These are phyloP conservation scores for Toxotes chatareus DNA, from an alignment of 2,113 vertebrate species.

Conservation along the genomic window DNA sequence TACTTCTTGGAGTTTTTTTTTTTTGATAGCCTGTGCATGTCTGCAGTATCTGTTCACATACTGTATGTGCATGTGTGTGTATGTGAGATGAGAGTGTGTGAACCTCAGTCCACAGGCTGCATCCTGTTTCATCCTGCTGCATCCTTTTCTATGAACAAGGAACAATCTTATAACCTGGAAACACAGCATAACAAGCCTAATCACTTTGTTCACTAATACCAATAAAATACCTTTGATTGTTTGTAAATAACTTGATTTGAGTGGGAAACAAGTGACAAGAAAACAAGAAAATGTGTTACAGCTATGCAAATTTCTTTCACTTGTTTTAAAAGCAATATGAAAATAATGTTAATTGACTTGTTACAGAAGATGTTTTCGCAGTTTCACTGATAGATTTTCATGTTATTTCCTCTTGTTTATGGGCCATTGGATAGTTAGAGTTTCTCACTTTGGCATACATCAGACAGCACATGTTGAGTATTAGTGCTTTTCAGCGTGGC, in stretches of 20 bases:
- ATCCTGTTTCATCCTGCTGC: background rate
- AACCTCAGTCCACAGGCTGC: conserved; percentile 20
- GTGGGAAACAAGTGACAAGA: background rate
- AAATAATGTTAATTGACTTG: background rate
- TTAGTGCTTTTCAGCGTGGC: conserved; percentile 62
- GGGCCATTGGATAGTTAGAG: conserved; percentile 1
- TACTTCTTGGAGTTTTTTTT: conserved; percentile 11
- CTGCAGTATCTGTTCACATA: background rate
- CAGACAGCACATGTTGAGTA: conserved; percentile 68
- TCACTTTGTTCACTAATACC: background rate
- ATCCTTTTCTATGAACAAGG: background rate
- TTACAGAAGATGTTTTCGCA: background rate
- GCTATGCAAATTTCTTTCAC: background rate
- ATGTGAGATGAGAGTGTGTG: too few relatives aligned
- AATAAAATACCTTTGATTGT: background rate
- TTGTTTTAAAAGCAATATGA: background rate
- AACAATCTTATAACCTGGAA: background rate
- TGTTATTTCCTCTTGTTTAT: conserved; percentile 27
- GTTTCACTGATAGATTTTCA: background rate
- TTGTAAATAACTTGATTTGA: background rate
- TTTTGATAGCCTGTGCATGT: conserved; percentile 6
- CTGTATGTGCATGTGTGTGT: conserved; percentile 2
- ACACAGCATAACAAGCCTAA: background rate
- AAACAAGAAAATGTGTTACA: too few relatives aligned
- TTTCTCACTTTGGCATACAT: conserved; percentile 43